These are phyloP conservation scores for Tachuris rubrigastra DNA, from an alignment of 2,113 vertebrate species.

Conservation along the genomic window DNA sequence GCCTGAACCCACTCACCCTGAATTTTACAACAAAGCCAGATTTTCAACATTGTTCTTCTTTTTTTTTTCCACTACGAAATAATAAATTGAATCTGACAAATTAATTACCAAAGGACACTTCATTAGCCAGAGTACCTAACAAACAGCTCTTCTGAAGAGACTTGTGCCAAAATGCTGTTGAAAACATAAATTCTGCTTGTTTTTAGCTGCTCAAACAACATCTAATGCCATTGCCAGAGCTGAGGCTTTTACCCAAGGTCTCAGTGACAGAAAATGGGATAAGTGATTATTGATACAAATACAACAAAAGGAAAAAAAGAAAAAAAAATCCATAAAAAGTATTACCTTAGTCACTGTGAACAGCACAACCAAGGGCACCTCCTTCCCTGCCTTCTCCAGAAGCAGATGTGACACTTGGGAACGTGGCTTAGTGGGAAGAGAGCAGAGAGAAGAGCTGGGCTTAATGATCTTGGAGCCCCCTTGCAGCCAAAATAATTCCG, in stretches of 20 bases:
- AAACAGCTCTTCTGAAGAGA: conserved; percentile 3
- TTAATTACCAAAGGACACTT: conserved; percentile 1
- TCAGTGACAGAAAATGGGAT: fast-evolving
- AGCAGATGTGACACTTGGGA: background rate
- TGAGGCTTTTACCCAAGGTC: background rate
- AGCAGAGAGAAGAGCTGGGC: too few species aligned
- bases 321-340: fast-evolving
- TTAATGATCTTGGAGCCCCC: fast-evolving
- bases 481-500: fast-evolving
- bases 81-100: background rate
- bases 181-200: background rate
- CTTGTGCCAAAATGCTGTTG: background rate
- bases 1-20: background rate
- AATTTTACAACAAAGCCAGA: background rate
- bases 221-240: background rate
- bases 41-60: background rate
- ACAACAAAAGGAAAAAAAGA: too few species aligned
- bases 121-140: background rate
- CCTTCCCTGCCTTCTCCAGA: background rate
- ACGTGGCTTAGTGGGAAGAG: fast-evolving
- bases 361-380: fast-evolving
- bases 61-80: background rate
- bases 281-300: fast-evolving
- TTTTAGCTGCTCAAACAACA: background rate
- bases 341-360: fast-evolving